Base-by-base conservation (phyloP, 2,113 vertebrate genomes). In the Artemisiospiza belli region DNA sequence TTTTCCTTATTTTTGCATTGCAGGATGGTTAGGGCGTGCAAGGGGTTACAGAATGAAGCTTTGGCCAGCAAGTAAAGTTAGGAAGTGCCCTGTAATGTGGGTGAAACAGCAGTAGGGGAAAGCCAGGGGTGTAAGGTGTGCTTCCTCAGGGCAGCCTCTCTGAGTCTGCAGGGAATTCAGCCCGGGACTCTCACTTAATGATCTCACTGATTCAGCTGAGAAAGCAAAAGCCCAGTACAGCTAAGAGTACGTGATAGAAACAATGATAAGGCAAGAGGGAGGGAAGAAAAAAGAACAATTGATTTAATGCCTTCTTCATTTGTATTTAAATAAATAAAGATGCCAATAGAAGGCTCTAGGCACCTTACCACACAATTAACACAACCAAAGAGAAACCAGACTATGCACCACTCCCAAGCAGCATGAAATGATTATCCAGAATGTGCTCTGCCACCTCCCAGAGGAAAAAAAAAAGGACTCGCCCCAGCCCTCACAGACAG, bases 281-380 rank as follows among this genome's bases (percentile, higher is more conserved):
- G 76, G 52, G 54, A 93, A 93, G 88, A 90, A 87, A 89, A 83
- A 57, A 54, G 83, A 94, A 81, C 92, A 96, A 96, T 95, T 95
- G 92, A 94, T 94, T 95, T 94, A 90, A 68, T 73, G 90, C 73
- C 81, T 76, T 87, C 62, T 94, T 94, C 76, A 78, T 96, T 90
- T 94, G 73, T 92, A 92, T 95, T 95, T 95, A 95, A 97, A 96
- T 95, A 95, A 94, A 94, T 90, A 95, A 96, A 97, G 69, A 92
- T 82, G 88, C 76, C 93, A 78, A 78, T 76, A 93, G 66, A 95
- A 94, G 61, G 86, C 90, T 93, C n/a, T 95, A 93, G 88, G 94
- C 93, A 94, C 93, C 90, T 94, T 90, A 93, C 86, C 76, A 89
- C 90, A 90, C 88, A 92, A 95, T 97, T 95, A 95, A 96, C 61